These are phyloP conservation scores for Mesembrinibis cayennensis DNA, from an alignment of 2,113 vertebrate species.

Conservation along the genomic window DNA sequence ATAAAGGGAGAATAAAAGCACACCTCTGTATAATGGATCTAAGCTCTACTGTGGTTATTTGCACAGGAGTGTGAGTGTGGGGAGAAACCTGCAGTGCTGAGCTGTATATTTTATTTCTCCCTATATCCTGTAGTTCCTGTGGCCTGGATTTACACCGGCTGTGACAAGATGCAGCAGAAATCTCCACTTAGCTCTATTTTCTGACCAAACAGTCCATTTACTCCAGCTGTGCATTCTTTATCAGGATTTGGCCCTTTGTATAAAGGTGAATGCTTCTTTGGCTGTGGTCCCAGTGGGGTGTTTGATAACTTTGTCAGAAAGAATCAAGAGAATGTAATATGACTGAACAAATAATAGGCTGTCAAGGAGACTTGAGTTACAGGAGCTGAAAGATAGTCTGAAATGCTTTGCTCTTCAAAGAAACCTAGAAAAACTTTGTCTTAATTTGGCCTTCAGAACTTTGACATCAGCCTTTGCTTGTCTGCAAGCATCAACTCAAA, in stretches of 20 bases:
- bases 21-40: neutral
- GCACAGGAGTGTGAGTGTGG: neutral
- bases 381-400: conserved; percentile 24
- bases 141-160: neutral
- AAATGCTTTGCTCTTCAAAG: conserved; percentile 8
- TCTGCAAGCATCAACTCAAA: conserved; percentile 37
- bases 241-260: conserved; percentile 22
- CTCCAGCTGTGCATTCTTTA: neutral
- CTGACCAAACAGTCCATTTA: neutral
- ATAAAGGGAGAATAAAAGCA: neutral
- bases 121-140: neutral
- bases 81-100: neutral
- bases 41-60: neutral
- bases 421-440: conserved; percentile 30
- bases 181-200: neutral
- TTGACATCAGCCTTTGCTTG: conserved; percentile 36
- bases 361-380: conserved; percentile 44
- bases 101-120: neutral
- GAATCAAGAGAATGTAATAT: conserved; percentile 31
- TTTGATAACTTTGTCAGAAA: conserved; percentile 51
- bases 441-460: conserved; percentile 46
- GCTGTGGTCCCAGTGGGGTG: neutral
- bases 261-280: conserved; percentile 23
- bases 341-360: conserved; percentile 54
- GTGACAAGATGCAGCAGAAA: neutral